phyloP scores from a whole-genome alignment of 2,888 invertebrate species.

The Pachydiplax longipennis region DNA sequence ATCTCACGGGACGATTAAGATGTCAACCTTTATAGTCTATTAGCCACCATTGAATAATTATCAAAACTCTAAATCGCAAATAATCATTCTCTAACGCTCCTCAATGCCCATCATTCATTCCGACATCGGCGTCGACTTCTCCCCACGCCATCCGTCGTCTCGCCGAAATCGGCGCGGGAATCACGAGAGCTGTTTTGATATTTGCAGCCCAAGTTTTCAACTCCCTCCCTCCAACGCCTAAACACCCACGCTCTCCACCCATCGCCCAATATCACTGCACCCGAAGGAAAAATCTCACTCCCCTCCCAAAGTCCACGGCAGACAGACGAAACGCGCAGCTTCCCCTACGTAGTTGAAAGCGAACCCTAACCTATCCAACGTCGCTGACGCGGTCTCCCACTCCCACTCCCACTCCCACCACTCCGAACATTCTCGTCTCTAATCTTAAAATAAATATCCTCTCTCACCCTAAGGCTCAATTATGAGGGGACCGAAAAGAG shows the following conservation, averaged over 20 bases:
- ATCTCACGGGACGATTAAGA: no score
- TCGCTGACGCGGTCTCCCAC: neutral
- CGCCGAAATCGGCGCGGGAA: neutral
- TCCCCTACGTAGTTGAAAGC: conserved; percentile 38
- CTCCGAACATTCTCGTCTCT: no score
- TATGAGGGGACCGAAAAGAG: no score
- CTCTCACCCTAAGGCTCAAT: neutral
- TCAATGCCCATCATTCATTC: neutral
- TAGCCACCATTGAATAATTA: no score
- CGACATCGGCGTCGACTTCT: neutral
- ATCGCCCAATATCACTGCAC: neutral
- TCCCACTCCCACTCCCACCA: neutral
- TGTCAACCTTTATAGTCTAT: no score
- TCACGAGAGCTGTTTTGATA: neutral
- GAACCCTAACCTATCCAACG: conserved; percentile 44
- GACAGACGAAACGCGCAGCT: conserved; percentile 1
- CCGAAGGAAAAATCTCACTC: neutral
- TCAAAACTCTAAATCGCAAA: no score
- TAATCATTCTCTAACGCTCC: neutral
- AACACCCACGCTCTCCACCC: neutral
- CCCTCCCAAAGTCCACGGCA: conserved; percentile 3
- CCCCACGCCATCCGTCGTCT: neutral
- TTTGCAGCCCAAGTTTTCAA: neutral
- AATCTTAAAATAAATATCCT: neutral
- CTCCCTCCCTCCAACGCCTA: neutral